Conservation (phyloP, 1,140 invertebrate genomes). For the Scaptomyza pallida region DNA sequence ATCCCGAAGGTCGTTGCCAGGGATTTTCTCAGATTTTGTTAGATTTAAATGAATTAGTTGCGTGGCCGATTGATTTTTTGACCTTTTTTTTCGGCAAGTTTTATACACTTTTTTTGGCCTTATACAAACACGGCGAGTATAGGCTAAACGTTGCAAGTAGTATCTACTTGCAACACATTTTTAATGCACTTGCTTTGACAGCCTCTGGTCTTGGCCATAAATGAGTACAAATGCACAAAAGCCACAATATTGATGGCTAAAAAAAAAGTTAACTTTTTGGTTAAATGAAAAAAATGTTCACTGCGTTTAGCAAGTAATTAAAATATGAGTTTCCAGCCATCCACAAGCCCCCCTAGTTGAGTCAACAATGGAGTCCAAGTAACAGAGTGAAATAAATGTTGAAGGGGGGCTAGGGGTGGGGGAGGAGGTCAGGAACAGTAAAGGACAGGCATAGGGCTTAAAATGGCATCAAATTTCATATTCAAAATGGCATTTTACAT, state of each 20-base stretch:
- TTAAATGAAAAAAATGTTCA: constrained; percentile 62
- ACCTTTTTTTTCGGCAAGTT: constrained; percentile 72
- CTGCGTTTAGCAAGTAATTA: constrained; percentile 78
- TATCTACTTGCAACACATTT: constrained; percentile 18
- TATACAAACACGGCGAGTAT: constrained; percentile 12
- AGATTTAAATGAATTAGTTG: constrained; percentile 84
- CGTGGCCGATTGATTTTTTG: constrained; percentile 84
- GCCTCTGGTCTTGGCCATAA: constrained; percentile 12
- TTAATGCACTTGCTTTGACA: constrained; percentile 1
- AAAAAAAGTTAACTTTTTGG: constrained; percentile 29
- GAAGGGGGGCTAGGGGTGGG: too few species aligned
- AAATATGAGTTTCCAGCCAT: constrained; percentile 61
- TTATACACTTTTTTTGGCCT: constrained; percentile 11
- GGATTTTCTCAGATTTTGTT: constrained; percentile 84
- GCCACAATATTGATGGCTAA: constrained; percentile 46
- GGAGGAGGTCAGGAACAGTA: neutral
- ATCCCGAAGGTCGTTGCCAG: constrained; percentile 84
- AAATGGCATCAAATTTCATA: constrained; percentile 84
- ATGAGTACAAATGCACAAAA: constrained; percentile 64
- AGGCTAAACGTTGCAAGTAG: constrained; percentile 55
- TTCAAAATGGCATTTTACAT: constrained; percentile 84
- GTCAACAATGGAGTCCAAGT: constrained; percentile 51
- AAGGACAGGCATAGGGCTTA: constrained; percentile 62
- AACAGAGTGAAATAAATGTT: constrained; percentile 4
- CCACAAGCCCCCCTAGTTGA: too few species aligned